Evolutionary conservation across 2,797 vertebrate genomes (phyloP), one percentile per base, ranked within the genome.

Genomic region (Protonibea diacanthus): DNA sequence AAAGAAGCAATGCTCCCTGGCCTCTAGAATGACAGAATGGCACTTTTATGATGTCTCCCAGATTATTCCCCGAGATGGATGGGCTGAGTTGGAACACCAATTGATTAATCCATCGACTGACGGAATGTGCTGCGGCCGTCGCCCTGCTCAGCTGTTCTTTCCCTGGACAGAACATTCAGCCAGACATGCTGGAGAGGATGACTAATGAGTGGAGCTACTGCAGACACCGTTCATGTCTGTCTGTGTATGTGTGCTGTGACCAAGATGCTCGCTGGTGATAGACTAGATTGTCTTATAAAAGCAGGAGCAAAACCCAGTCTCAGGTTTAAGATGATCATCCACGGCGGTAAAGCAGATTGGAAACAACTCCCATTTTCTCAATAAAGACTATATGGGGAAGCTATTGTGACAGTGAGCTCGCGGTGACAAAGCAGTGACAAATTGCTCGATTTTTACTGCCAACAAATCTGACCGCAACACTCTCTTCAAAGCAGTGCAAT

Each of bases 41-140:
- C 83, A 87, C 86, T 93, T 94, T 94, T 94, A 95, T 94, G 92
- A 95, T 94, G 91, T 94, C 89, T 86, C 72, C 77, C 82, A 93
- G 93, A 94, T 94, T 93, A 94, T 93, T 93, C 88, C 59, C 70
- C 6, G 81, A 93, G 92, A 95, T 92, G 90, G 92, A 95, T 95
- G 88, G 87, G 83, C 74, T 57, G 80, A 93, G 91, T 86, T 86
- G 84, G 83, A 93, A 90, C 72, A 66, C 87, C 92, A 61, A 95
- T 94, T 95, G 95, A 95, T 95, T 94, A 93, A 92, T 89, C 90
- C 88, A 94, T 94, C 65, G 91, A 93, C 90, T 94, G 78, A 82
- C 70, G 81, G 89, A 94, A 95, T 93, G 92, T 90, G 87, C 89
- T 84, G 78, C 44, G 55, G 89, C 86, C 69, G 78, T 92, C 87